A percentile compares a stretch with the other conserved stretches of the same genome.
phyloP scores from a whole-genome alignment of 2,113 vertebrate species.

The Bungarus multicinctus region DNA sequence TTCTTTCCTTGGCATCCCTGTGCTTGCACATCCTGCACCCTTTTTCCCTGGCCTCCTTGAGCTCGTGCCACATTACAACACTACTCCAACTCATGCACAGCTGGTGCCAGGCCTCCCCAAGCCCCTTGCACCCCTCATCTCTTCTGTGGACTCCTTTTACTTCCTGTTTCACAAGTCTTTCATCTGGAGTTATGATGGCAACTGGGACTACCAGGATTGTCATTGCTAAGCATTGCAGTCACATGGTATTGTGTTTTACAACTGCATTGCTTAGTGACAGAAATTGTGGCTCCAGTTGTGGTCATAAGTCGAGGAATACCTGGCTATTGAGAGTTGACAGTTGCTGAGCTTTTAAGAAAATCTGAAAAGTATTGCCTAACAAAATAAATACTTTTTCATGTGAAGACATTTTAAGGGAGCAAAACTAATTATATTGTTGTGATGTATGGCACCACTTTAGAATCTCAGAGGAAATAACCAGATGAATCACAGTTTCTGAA shows the following conservation, averaged over 20 bases:
- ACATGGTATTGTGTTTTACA: background rate
- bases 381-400: slow-evolving; percentile 8
- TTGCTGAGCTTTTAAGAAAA: background rate
- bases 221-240: background rate
- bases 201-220: background rate
- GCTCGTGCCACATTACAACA: background rate
- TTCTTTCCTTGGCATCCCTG: background rate
- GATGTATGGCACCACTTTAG: slow-evolving; percentile 29
- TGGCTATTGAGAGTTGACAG: background rate
- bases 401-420: slow-evolving; percentile 22
- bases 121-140: background rate
- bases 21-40: background rate
- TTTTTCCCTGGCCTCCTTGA: background rate
- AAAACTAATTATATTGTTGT: slow-evolving; percentile 31
- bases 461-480: slow-evolving; percentile 27
- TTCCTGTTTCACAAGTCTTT: background rate
- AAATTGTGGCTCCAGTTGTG: background rate
- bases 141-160: background rate
- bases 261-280: background rate
- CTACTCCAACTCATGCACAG: background rate
- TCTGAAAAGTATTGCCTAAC: slow-evolving; percentile 8
- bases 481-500: slow-evolving; percentile 27
- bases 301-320: background rate
- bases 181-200: background rate
- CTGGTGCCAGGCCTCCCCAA: background rate